Percentiles rank a stretch among this genome's conserved stretches.
Evolutionary conservation across 1,140 invertebrate species (phyloP).

Genomic region (Halotydeus destructor): DNA sequence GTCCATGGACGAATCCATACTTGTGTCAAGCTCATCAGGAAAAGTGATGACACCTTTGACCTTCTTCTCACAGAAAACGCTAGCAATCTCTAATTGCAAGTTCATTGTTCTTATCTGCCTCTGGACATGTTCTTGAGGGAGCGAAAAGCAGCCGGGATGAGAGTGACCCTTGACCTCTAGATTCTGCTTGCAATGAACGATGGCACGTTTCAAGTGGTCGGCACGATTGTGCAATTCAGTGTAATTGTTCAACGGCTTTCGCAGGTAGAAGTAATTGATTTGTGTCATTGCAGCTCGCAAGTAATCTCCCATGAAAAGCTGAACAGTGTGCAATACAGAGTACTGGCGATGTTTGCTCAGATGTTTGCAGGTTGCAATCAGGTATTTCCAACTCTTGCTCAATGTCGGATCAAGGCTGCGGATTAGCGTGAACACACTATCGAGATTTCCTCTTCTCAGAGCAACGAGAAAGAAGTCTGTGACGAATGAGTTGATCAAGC

Average conservation of each 20-base stretch:
- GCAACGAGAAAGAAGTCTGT: slow-evolving; percentile 24
- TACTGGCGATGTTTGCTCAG: slow-evolving; percentile 22
- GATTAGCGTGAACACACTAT: slow-evolving; percentile 23
- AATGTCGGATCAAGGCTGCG: slow-evolving; percentile 22
- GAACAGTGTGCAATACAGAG: slow-evolving; percentile 23
- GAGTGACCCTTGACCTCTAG: slow-evolving; percentile 2
- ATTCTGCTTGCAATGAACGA: slow-evolving; percentile 14
- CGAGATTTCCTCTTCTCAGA: slow-evolving; percentile 22
- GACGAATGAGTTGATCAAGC: slow-evolving; percentile 23
- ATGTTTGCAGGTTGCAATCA: slow-evolving; percentile 25
- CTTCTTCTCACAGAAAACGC: slow-evolving; percentile 6
- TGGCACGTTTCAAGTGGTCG: slow-evolving; percentile 8
- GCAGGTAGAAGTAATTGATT: slow-evolving; percentile 15
- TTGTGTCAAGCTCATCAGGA: no score
- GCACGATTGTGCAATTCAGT: neutral
- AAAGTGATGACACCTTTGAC: slow-evolving; percentile 2
- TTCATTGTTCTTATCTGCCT: slow-evolving; percentile 12
- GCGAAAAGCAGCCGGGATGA: slow-evolving; percentile 8
- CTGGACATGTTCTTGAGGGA: slow-evolving; percentile 12
- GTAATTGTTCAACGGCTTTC: neutral
- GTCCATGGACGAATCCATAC: neutral
- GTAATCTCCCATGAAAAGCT: slow-evolving; percentile 19
- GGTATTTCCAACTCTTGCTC: slow-evolving; percentile 22
- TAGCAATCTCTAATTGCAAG: slow-evolving; percentile 13
- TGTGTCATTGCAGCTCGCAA: slow-evolving; percentile 16